Percentiles rank a stretch among this genome's conserved stretches.
phyloP scores from a whole-genome alignment of 2,888 invertebrate species.

The Theretra japonica region DNA sequence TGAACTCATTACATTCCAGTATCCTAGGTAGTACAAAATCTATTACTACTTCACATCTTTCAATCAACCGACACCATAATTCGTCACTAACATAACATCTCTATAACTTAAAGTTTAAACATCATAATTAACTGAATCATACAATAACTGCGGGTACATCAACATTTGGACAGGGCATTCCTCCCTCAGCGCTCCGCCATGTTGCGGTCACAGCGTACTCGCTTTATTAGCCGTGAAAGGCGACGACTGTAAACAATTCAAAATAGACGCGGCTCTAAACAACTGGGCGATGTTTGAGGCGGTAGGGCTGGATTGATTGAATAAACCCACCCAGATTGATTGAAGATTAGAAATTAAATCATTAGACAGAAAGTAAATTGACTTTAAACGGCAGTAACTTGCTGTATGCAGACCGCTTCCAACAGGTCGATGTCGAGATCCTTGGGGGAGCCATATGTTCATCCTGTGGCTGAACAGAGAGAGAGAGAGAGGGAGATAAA shows the following conservation, averaged over 20 bases:
- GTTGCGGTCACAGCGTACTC: conserved; percentile 59
- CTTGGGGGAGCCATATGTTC: too few relatives aligned
- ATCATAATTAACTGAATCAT: conserved; percentile 18
- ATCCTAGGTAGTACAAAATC: too few relatives aligned
- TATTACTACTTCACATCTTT: too few relatives aligned
- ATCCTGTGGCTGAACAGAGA: too few relatives aligned
- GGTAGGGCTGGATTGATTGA: conserved; percentile 1
- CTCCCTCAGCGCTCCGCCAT: conserved; percentile 58
- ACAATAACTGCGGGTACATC: conserved; percentile 36
- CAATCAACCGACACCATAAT: background rate
- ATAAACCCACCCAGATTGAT: too few relatives aligned
- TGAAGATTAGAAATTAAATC: too few relatives aligned
- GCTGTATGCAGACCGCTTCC: too few relatives aligned
- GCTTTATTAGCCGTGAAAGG: conserved; percentile 72
- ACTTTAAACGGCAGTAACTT: too few relatives aligned
- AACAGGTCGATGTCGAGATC: too few relatives aligned
- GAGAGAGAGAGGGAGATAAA: too few relatives aligned
- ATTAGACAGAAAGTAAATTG: too few relatives aligned
- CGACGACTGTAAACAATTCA: conserved; percentile 69
- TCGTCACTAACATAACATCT: background rate
- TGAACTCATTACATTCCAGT: too few relatives aligned
- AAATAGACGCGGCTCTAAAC: conserved; percentile 61
- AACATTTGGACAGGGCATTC: conserved; percentile 59
- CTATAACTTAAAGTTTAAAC: background rate
- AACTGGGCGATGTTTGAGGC: background rate